Base-by-base conservation (phyloP, 1,140 invertebrate species). In the Pectinophora gossypiella region DNA sequence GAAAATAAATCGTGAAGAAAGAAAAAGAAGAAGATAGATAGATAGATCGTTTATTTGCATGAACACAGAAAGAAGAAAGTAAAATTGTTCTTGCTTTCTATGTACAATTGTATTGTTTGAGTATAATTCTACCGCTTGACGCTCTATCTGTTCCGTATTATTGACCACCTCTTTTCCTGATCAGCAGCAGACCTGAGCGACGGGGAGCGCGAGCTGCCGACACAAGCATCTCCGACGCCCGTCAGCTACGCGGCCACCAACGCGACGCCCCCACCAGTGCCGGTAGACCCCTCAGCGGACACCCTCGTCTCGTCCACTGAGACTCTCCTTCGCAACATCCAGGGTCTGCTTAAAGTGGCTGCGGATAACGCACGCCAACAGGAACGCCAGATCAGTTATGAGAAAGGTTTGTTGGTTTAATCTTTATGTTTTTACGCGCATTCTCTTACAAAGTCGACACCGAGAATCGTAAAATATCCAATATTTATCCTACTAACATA, bases 311-410 rank as follows among this genome's bases (percentile, higher is more conserved):
- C 91, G 55, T 97, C 96, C 63, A 97, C 96, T 15, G 96, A 98
- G 87, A 97, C 96, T 35, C 90, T 98, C 40, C 91, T 98, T 44
- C 91, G 97, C 62, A 98, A 98, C 86, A 98, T 98, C 69, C 96
- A 98, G 87, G 97, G 96, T 16, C 91, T 98, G 54, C 92, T 98
- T 38, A 97, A 98, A 87, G 96, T 98, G 40, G 97, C 97, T 7
- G 96, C 96, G 6, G 97, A 98, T 87, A 98, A 98, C 89, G 96
- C 97, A 22, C 91, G 96, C 59, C 96, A 98, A 76, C 96, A 98
- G 86, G 97, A 98, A 81, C 91, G 96, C 61, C 96, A 98, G 88
- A 95, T 97, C 81, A 97, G 95, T 90, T 96, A 97, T 84, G 97
- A 98, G 89, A 98, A 97, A 96, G 96, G 97, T 98, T 89, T 72